These are phyloP conservation scores for Trematomus bernacchii DNA, from an alignment of 2,797 vertebrate genomes.

Conservation along the genomic window DNA sequence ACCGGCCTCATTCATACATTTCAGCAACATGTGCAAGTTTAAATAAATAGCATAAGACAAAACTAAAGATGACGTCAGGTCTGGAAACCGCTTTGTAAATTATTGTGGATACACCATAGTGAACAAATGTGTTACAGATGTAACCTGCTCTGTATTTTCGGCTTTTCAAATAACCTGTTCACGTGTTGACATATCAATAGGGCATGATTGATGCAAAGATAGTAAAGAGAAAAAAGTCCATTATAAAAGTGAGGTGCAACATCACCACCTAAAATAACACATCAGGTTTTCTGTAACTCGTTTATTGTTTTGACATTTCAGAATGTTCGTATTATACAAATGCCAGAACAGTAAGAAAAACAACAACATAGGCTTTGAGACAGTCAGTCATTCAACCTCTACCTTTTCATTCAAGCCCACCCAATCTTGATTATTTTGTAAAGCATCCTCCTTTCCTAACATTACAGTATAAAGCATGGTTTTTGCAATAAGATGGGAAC, in stretches of 20 bases:
- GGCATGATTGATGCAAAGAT: background rate
- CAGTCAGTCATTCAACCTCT: conserved; percentile 55
- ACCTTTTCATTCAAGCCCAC: conserved; percentile 67
- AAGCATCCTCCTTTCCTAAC: conserved; percentile 23
- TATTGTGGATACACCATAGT: background rate
- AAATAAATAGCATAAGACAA: conserved; percentile 1
- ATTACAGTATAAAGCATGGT: background rate
- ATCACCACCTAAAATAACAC: background rate
- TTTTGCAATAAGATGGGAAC: conserved; percentile 55
- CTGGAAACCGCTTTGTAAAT: background rate
- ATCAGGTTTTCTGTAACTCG: conserved; percentile 13
- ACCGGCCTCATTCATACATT: conserved; percentile 60
- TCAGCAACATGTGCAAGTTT: conserved; percentile 10
- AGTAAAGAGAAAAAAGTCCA: background rate
- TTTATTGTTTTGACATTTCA: conserved; percentile 30
- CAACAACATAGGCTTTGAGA: conserved; percentile 36
- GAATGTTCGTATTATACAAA: conserved; percentile 46
- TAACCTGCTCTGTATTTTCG: conserved; percentile 1
- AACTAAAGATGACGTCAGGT: background rate
- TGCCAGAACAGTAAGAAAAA: conserved; percentile 15
- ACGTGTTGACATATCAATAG: background rate
- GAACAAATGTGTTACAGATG: background rate
- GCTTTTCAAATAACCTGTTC: conserved; percentile 1
- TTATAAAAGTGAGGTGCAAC: conserved; percentile 17
- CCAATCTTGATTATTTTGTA: conserved; percentile 42